These are phyloP conservation scores for Capitulum mitella DNA, from an alignment of 2,888 invertebrate species.

Conservation along the genomic window DNA sequence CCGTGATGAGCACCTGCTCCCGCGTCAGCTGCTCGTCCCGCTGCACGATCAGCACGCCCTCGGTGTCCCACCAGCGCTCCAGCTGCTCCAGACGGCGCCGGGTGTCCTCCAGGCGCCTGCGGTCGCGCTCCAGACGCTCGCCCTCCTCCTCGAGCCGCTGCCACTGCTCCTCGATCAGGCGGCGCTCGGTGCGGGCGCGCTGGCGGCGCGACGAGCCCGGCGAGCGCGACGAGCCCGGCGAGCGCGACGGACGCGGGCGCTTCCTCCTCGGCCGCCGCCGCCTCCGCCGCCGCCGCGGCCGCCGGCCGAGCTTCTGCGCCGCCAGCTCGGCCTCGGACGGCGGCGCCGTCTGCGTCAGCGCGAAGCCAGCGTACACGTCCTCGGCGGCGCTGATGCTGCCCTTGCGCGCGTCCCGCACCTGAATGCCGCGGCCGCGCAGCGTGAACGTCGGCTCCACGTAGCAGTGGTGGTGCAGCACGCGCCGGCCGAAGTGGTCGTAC, in stretches of 20 bases:
- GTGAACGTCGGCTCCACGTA: not conserved
- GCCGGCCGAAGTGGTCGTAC: not conserved
- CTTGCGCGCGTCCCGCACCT: not conserved
- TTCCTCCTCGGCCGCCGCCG: not conserved
- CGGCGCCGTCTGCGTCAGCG: not conserved
- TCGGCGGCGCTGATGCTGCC: not conserved
- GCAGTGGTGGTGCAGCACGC: not conserved
- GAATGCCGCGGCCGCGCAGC: not conserved
- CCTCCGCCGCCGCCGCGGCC: not conserved
- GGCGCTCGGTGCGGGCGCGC: not conserved
- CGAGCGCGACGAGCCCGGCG: too few relatives aligned
- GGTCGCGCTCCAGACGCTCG: not conserved
- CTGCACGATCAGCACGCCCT: not conserved
- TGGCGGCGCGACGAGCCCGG: not conserved
- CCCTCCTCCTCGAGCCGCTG: slow-evolving; percentile 12
- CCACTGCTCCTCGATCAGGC: not conserved
- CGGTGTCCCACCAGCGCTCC: not conserved
- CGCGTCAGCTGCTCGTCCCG: not conserved
- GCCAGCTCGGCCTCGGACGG: not conserved
- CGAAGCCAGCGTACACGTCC: not conserved
- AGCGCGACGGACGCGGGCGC: not conserved
- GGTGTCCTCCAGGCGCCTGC: not conserved
- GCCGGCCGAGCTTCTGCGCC: not conserved
- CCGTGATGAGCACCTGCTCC: not conserved
- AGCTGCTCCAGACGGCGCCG: not conserved